These are phyloP conservation scores for Acanthurus leucopareius DNA, from an alignment of 2,797 vertebrate species.

Conservation along the genomic window DNA sequence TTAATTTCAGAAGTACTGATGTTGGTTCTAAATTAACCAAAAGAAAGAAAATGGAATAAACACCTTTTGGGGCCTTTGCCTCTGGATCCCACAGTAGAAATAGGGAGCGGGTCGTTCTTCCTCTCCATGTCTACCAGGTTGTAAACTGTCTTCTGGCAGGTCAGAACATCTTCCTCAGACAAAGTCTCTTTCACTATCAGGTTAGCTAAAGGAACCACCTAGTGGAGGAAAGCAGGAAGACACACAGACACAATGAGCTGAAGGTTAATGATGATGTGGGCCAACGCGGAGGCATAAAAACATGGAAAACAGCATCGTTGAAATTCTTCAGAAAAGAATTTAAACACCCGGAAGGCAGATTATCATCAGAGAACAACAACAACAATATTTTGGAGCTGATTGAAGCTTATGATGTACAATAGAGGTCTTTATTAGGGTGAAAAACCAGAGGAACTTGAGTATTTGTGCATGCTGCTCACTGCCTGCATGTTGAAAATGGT, in stretches of 20 bases:
- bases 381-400: neutral
- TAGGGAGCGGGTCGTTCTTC: slow-evolving; percentile 97
- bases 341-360: neutral
- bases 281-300: neutral
- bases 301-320: neutral
- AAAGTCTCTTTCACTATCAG: slow-evolving; percentile 96
- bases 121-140: slow-evolving; percentile 99
- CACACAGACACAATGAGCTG: slow-evolving; percentile 12
- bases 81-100: slow-evolving; percentile 98
- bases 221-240: slow-evolving; percentile 22
- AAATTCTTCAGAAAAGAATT: too few species aligned
- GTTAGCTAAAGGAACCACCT: slow-evolving; percentile 98
- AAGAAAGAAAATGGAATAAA: neutral
- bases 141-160: slow-evolving; percentile 98
- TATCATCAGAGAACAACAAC: neutral
- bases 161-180: slow-evolving; percentile 96
- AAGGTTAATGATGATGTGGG: neutral
- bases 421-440: neutral
- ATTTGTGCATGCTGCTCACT: slow-evolving; percentile 82
- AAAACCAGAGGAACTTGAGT: neutral
- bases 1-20: neutral
- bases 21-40: neutral
- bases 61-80: slow-evolving; percentile 99
- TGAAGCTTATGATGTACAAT: neutral
- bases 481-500: slow-evolving; percentile 99